These are phyloP conservation scores for Nebria brevicollis DNA, from an alignment of 2,888 invertebrate species.

Conservation along the genomic window DNA sequence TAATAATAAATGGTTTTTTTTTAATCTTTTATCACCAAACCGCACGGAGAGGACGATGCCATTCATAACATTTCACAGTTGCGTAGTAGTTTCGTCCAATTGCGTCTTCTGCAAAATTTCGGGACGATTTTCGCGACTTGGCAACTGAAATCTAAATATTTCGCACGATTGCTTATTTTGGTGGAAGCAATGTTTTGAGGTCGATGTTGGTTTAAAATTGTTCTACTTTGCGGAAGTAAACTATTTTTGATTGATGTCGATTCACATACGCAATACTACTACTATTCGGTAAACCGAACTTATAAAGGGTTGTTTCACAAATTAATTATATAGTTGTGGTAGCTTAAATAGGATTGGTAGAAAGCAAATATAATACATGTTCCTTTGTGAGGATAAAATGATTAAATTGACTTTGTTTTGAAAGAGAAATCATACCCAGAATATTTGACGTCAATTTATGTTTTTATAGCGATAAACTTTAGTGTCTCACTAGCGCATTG, in stretches of 20 bases:
- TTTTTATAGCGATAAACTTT: too few species aligned
- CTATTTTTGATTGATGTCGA: conserved; percentile 8
- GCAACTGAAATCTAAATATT: conserved; percentile 15
- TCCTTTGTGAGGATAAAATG: too few species aligned
- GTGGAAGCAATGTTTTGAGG: conserved; percentile 15
- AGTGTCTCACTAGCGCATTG: too few species aligned
- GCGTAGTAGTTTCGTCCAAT: conserved; percentile 16
- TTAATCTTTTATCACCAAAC: conserved; percentile 13
- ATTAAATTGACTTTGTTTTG: too few species aligned
- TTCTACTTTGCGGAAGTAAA: conserved; percentile 17
- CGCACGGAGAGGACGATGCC: conserved; percentile 12
- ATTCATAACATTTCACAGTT: conserved; percentile 3
- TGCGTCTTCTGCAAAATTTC: conserved; percentile 30
- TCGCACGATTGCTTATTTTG: conserved; percentile 12
- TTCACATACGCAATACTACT: neutral
- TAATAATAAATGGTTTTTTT: neutral
- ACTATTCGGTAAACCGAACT: neutral
- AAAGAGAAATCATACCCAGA: too few species aligned
- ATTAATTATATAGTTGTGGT: too few species aligned
- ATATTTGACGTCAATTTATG: too few species aligned
- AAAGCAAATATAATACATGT: too few species aligned
- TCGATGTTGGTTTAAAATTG: conserved; percentile 23
- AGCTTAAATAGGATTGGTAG: too few species aligned
- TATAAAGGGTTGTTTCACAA: too few species aligned
- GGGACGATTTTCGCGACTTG: conserved; percentile 3